Evolutionary conservation across 2,797 vertebrate genomes (phyloP).

Genomic region (Coranthus polyacanthus): DNA sequence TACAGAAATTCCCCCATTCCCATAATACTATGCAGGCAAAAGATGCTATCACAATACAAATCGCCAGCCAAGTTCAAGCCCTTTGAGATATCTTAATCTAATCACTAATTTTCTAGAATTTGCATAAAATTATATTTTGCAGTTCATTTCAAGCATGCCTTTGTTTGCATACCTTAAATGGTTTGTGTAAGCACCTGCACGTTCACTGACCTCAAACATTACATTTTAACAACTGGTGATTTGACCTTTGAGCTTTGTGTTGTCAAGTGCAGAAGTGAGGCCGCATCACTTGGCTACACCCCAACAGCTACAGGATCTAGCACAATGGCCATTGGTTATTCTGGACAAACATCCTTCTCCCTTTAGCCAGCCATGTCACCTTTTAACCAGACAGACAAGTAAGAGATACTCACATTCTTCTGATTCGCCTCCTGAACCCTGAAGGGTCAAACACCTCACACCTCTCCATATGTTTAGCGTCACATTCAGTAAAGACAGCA

Average conservation of each 20-base stretch:
- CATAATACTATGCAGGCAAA: conserved; percentile 58
- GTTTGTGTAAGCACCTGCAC: conserved; percentile 26
- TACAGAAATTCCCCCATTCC: conserved; percentile 66
- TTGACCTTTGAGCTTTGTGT: conserved; percentile 60
- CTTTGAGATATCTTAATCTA: conserved; percentile 32
- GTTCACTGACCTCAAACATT: conserved; percentile 48
- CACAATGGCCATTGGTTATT: conserved; percentile 53
- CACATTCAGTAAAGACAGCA: conserved; percentile 37
- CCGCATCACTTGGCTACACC: conserved; percentile 54
- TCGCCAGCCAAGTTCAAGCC: conserved; percentile 47
- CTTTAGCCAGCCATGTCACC: no score
- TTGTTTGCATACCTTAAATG: conserved; percentile 38
- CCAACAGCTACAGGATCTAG: conserved; percentile 28
- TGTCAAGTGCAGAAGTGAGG: conserved; percentile 45
- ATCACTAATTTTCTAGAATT: conserved; percentile 27
- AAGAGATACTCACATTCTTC: conserved; percentile 8
- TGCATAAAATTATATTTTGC: conserved; percentile 20
- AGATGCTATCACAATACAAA: conserved; percentile 52
- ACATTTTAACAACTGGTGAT: conserved; percentile 52
- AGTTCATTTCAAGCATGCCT: conserved; percentile 14
- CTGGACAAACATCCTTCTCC: conserved; percentile 63
- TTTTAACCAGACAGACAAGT: conserved; percentile 27
- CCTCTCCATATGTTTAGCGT: conserved; percentile 42
- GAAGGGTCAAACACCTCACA: conserved; percentile 44
- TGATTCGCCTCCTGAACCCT: conserved; percentile 31